Evolutionary conservation across 2,888 invertebrate species (phyloP).

Genomic region (Sinhomidia bicolor): DNA sequence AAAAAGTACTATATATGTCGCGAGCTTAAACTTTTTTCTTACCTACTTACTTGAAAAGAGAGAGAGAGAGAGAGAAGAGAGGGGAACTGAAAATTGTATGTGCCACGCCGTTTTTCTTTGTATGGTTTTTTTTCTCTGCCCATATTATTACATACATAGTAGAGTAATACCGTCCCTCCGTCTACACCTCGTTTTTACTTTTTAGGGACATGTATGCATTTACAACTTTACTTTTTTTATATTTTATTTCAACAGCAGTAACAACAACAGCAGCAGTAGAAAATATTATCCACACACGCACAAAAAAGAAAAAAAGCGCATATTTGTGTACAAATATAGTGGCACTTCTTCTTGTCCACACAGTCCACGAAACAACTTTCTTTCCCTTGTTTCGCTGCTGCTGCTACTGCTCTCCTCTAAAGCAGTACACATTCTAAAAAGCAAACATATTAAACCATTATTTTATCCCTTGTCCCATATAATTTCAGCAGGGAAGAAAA

Average conservation of each 20-base stretch:
- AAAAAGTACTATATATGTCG: slow-evolving; percentile 29
- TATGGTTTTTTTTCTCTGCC: background rate
- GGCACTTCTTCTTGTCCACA: background rate
- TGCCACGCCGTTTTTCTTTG: slow-evolving; percentile 38
- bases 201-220: slow-evolving; percentile 26
- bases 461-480: slow-evolving; percentile 47
- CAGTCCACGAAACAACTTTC: background rate
- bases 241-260: slow-evolving; percentile 32
- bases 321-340: slow-evolving; percentile 3
- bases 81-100: slow-evolving; percentile 43
- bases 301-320: slow-evolving; percentile 36
- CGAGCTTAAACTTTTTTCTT: slow-evolving; percentile 22
- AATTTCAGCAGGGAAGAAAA: slow-evolving; percentile 14
- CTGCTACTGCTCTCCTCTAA: background rate
- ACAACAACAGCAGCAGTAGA: background rate
- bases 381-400: background rate
- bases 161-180: slow-evolving; percentile 45
- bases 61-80: too few relatives aligned
- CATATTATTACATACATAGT: background rate
- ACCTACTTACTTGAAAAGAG: slow-evolving; percentile 4
- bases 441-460: background rate
- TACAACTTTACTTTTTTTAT: slow-evolving; percentile 43
- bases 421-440: background rate
- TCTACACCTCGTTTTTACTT: slow-evolving; percentile 53
- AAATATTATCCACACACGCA: slow-evolving; percentile 57